Base-by-base conservation (phyloP, 2,797 vertebrate species). In the Alfaro cultratus region DNA sequence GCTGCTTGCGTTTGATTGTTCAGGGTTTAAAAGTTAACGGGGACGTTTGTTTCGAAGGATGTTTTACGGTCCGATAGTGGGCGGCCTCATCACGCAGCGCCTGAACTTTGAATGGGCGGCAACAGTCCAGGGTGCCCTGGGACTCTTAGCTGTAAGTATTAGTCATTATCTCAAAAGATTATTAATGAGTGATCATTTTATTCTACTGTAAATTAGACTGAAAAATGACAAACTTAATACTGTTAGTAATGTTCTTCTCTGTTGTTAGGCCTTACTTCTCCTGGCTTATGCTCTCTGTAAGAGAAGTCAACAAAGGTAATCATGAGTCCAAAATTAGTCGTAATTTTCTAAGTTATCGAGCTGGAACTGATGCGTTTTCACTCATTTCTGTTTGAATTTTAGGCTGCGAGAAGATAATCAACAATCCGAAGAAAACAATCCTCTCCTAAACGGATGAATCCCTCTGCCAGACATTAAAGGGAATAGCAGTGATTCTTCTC, bases 21-120 rank as follows among this genome's bases (percentile, higher is more conserved):
- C 4, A 2, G 6, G 2, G 43, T 62, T 1, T 43, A 51, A 0
- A 55, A 7, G 79, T 70, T 80, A 81, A 85, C 39, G 21, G 39
- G 1, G 0, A 41, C 21, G 1, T 71, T 41, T 57, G 0, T 75
- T 43, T 64, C 62, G 1, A 88, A 96, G 96, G 89, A 96, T 93
- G 95, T 96, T 96, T 86, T 96, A 93, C 64, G 96, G 96, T 1
- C 96, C 96, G 0, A 93, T 88, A 0, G 81, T 95, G 10, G 96
- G 96, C 1, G 95, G 95, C 13, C 79, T 95, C 12, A 88, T 96
- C 73, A 95, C 95, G 10, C 94, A 96, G 73, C 89, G 90, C 2
- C 89, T 96, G 57, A 89, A 70, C 88, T 96, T 96, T 78, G 83
- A 95, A 84, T 96, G 95, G 95, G 95, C 94, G 0, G 94, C 96